Percentiles rank a stretch among this genome's conserved stretches.
These are phyloP conservation scores for Motacilla alba DNA, from an alignment of 2,113 vertebrate species.

Conservation along the genomic window DNA sequence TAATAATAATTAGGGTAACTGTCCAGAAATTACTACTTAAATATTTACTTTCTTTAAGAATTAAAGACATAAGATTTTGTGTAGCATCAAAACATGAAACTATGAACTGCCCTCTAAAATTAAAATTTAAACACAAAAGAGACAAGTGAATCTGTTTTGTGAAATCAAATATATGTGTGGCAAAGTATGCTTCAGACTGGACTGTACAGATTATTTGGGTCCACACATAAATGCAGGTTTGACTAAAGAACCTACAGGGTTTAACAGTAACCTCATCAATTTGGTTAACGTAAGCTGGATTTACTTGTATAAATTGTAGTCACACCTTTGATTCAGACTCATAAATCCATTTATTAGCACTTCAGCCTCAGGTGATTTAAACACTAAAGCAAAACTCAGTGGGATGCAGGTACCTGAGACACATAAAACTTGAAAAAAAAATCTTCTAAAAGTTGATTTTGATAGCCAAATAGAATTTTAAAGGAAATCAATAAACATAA, in stretches of 20 bases:
- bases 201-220: background rate
- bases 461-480: background rate
- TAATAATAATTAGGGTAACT: background rate
- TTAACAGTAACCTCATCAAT: background rate
- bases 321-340: background rate
- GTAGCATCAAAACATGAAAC: background rate
- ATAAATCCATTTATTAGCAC: background rate
- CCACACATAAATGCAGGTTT: background rate
- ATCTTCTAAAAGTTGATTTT: background rate
- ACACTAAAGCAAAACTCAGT: background rate
- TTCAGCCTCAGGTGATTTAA: background rate
- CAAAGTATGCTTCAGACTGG: background rate
- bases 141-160: background rate
- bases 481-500: background rate
- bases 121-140: background rate
- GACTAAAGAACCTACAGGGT: background rate
- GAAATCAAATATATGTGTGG: background rate
- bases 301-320: background rate
- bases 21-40: background rate
- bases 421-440: background rate
- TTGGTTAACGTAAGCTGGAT: background rate
- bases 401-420: background rate
- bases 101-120: background rate
- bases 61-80: background rate
- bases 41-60: background rate